Conservation (phyloP, 2,888 invertebrate genomes). For the Clistopyga incitator region DNA sequence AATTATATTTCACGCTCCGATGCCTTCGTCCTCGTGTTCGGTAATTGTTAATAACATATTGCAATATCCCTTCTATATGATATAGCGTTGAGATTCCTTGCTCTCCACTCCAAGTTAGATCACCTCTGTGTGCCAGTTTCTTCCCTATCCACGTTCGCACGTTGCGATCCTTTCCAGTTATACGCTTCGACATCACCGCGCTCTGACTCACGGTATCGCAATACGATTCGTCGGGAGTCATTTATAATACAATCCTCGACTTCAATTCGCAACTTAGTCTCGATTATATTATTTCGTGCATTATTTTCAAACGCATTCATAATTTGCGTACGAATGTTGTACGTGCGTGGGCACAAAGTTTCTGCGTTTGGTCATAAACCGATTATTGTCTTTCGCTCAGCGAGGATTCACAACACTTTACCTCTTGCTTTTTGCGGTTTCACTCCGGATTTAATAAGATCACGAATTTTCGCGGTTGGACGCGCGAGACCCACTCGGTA, state of each 20-base stretch:
- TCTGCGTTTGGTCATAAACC: slow-evolving; percentile 44
- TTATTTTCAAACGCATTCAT: slow-evolving; percentile 14
- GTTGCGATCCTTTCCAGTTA: slow-evolving; percentile 13
- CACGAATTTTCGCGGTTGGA: slow-evolving; percentile 83
- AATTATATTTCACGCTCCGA: slow-evolving; percentile 62
- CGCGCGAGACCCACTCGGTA: slow-evolving; percentile 47
- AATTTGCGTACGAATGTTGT: slow-evolving; percentile 17
- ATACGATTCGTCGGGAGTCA: slow-evolving; percentile 35
- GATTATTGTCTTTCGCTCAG: slow-evolving; percentile 17
- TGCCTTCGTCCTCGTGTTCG: slow-evolving; percentile 60
- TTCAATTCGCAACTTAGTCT: slow-evolving; percentile 30
- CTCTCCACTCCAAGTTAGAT: slow-evolving; percentile 45
- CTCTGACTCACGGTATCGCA: slow-evolving; percentile 51
- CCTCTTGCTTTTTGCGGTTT: slow-evolving; percentile 46
- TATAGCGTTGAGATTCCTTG: slow-evolving; percentile 5
- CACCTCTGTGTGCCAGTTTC: slow-evolving; percentile 39
- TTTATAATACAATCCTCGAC: slow-evolving; percentile 28
- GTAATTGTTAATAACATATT: slow-evolving; percentile 62
- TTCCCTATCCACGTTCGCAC: slow-evolving; percentile 37
- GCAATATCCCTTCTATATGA: slow-evolving; percentile 34
- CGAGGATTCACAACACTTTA: slow-evolving; percentile 24
- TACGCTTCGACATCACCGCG: slow-evolving; percentile 18
- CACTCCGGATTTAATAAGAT: slow-evolving; percentile 78
- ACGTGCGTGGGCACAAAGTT: not conserved
- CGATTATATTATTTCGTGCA: slow-evolving; percentile 37